Conservation (phyloP, 2,888 invertebrate species). For the Lepidocyrtoides sp. region DNA sequence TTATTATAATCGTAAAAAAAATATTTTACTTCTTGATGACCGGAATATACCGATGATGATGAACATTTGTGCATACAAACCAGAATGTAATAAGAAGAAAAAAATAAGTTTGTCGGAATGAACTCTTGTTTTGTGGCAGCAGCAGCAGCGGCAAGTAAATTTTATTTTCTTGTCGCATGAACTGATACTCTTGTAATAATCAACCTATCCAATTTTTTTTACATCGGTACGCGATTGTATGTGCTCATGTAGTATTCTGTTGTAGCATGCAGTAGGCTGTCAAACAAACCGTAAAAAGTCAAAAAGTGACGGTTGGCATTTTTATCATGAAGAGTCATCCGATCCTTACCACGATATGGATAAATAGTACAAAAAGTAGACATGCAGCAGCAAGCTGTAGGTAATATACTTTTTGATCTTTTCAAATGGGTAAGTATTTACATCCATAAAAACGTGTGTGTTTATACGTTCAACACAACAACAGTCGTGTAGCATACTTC, state of each 20-base stretch:
- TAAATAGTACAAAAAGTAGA: neutral
- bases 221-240: too few species aligned
- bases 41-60: constrained; percentile 12
- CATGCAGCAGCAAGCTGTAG: neutral
- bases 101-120: neutral
- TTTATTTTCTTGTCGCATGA: neutral
- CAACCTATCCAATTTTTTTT: neutral
- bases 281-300: constrained; percentile 59
- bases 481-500: constrained; percentile 43
- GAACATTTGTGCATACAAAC: too few species aligned
- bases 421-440: neutral
- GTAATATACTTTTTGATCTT: neutral
- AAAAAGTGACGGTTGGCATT: constrained; percentile 72
- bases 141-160: neutral
- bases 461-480: neutral
- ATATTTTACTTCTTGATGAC: neutral
- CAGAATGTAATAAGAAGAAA: too few species aligned
- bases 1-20: constrained; percentile 8
- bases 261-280: neutral
- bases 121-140: neutral
- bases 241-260: too few species aligned
- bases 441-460: neutral
- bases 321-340: neutral
- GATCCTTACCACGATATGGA: neutral
- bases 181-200: neutral